A percentile compares a stretch with the other conserved stretches of the same genome.
Evolutionary conservation across 1,140 invertebrate species (phyloP).

Genomic region (Anthonomus grandis): DNA sequence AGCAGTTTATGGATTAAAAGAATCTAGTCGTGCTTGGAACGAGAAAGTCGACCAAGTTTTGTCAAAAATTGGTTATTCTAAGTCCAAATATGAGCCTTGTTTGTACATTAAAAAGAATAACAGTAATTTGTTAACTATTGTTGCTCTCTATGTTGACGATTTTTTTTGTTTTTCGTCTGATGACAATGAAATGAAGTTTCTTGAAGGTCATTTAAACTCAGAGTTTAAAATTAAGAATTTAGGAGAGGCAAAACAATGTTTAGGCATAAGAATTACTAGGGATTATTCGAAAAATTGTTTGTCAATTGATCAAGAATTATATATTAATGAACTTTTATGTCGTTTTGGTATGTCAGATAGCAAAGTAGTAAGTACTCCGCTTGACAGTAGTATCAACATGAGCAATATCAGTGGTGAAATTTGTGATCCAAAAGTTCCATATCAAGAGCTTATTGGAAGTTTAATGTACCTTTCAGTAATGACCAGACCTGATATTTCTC

Average conservation of each 20-base stretch:
- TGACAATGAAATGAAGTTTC: slow-evolving; percentile 15
- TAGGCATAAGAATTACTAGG: slow-evolving; percentile 31
- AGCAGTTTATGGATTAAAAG: too few species aligned
- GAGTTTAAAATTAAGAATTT: slow-evolving; percentile 39
- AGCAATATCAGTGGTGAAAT: slow-evolving; percentile 1
- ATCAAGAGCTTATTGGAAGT: slow-evolving; percentile 45
- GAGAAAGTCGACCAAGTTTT: slow-evolving; percentile 35
- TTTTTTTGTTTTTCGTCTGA: slow-evolving; percentile 22
- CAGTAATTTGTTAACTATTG: slow-evolving; percentile 31
- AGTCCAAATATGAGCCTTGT: slow-evolving; percentile 42
- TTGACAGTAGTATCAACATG: slow-evolving; percentile 29
- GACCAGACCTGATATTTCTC: slow-evolving; percentile 52
- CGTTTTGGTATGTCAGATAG: slow-evolving; percentile 26
- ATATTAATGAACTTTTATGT: slow-evolving; percentile 27
- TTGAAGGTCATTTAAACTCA: slow-evolving; percentile 23
- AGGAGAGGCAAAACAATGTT: slow-evolving; percentile 34
- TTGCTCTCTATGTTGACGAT: slow-evolving; percentile 27
- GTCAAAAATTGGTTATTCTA: slow-evolving; percentile 31
- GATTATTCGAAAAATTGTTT: slow-evolving; percentile 12
- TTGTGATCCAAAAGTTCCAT: slow-evolving; percentile 28
- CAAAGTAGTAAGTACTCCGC: slow-evolving; percentile 27
- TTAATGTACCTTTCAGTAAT: slow-evolving; percentile 49
- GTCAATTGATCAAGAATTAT: slow-evolving; percentile 30
- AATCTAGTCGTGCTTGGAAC: slow-evolving; percentile 41
- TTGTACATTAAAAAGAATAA: slow-evolving; percentile 33